phyloP scores from a whole-genome alignment of 1,140 invertebrate species.

The Nixonia krombeini region DNA sequence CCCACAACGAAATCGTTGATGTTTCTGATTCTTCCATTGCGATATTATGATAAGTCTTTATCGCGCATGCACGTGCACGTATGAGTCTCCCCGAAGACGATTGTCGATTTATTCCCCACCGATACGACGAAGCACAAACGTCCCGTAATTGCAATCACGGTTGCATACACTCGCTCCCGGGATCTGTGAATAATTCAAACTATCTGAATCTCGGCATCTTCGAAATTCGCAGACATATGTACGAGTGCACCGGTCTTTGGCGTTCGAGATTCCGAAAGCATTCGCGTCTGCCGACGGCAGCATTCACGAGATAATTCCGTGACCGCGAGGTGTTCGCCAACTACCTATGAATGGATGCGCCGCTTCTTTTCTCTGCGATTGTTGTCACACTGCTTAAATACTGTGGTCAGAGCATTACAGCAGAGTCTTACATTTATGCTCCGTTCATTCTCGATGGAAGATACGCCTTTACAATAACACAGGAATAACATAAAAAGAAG shows the following conservation, averaged over 20 bases:
- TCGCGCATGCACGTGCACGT: not conserved
- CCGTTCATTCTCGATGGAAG: too few species aligned
- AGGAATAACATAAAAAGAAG: too few species aligned
- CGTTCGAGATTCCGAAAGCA: constrained; percentile 45
- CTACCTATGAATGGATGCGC: constrained; percentile 39
- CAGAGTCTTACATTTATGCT: too few species aligned
- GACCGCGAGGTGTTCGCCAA: constrained; percentile 42
- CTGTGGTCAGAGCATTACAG: too few species aligned
- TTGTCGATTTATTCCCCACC: constrained; percentile 38
- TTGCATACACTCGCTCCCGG: constrained; percentile 26
- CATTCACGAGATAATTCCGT: constrained; percentile 50
- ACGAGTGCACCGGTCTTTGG: constrained; percentile 44
- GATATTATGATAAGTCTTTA: too few species aligned
- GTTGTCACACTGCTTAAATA: constrained; percentile 2
- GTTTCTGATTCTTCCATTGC: too few species aligned
- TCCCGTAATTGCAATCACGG: constrained; percentile 51
- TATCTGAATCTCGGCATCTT: constrained; percentile 48
- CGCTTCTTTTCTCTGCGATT: constrained; percentile 20
- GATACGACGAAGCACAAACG: constrained; percentile 17
- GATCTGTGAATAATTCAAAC: constrained; percentile 52
- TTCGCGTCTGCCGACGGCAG: constrained; percentile 34
- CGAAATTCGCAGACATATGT: constrained; percentile 53
- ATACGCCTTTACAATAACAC: too few species aligned
- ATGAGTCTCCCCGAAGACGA: constrained; percentile 25
- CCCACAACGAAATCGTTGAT: too few species aligned